Conservation (phyloP, 2,113 vertebrate species). For the Calypte anna region DNA sequence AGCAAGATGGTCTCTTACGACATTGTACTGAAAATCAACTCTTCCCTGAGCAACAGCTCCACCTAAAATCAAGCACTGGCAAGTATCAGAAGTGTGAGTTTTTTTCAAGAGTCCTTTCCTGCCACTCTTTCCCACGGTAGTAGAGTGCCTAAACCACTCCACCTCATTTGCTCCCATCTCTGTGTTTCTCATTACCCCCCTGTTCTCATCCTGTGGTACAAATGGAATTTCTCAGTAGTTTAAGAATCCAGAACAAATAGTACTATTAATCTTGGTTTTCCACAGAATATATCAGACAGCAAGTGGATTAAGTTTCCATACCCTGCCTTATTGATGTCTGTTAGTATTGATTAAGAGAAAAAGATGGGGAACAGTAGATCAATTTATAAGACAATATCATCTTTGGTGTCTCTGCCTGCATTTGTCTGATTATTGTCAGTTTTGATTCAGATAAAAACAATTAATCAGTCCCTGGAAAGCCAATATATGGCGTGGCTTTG, state of each 20-base stretch:
- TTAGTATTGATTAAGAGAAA: not conserved
- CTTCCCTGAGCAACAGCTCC: not conserved
- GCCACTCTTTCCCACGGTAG: not conserved
- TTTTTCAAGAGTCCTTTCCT: not conserved
- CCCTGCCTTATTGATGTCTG: not conserved
- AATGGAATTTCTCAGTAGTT: not conserved
- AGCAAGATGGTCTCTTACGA: not conserved
- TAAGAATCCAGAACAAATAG: not conserved
- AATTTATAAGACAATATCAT: not conserved
- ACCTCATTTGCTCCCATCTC: not conserved
- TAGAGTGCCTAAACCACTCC: not conserved
- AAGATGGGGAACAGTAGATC: not conserved
- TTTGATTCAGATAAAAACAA: not conserved
- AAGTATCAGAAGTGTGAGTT: not conserved
- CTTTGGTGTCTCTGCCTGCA: not conserved
- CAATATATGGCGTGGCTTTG: not conserved
- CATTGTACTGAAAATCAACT: not conserved
- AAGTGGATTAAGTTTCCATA: slow-evolving; percentile 17
- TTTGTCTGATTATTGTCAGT: not conserved
- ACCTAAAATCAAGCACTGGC: not conserved
- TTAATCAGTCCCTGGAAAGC: not conserved
- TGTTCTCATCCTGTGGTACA: not conserved
- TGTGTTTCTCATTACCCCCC: not conserved
- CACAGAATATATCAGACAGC: not conserved
- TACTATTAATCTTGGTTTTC: not conserved